phyloP scores from a whole-genome alignment of 2,113 vertebrate genomes.

The Ammospiza nelsoni region DNA sequence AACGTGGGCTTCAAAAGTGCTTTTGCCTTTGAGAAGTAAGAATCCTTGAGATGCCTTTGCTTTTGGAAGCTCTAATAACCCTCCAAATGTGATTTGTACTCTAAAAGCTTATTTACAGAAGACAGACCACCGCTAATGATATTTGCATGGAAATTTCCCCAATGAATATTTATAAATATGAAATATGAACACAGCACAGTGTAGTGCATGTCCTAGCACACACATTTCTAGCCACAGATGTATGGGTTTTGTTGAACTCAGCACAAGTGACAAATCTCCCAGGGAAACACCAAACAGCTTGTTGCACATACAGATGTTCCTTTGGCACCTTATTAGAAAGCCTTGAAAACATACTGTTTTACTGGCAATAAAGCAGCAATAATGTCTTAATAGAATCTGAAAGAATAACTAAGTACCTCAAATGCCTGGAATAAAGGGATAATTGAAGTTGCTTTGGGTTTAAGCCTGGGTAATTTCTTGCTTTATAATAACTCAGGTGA shows the following conservation, averaged over 20 bases:
- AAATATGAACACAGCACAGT: not conserved
- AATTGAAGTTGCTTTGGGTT: conserved; percentile 59
- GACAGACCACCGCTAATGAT: conserved; percentile 28
- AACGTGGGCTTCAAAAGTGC: not conserved
- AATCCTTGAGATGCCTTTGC: conserved; percentile 31
- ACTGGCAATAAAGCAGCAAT: conserved; percentile 63
- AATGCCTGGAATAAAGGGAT: conserved; percentile 55
- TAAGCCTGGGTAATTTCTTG: conserved; percentile 27
- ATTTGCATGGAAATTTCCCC: conserved; percentile 52
- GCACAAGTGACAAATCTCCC: conserved; percentile 35
- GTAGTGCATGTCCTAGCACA: not conserved
- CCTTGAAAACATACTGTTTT: conserved; percentile 60
- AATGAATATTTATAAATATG: conserved; percentile 48
- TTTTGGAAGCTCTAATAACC: not conserved
- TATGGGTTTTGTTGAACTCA: conserved; percentile 39
- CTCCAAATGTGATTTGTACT: conserved; percentile 27
- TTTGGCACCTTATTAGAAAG: conserved; percentile 60
- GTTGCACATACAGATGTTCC: conserved; percentile 43
- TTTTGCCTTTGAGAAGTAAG: not conserved
- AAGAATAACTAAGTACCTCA: conserved; percentile 59
- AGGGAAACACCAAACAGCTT: conserved; percentile 31
- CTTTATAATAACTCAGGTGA: conserved; percentile 62
- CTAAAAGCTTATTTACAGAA: conserved; percentile 50
- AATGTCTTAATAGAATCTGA: conserved; percentile 56
- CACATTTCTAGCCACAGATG: not conserved